Percentiles rank a stretch among this genome's conserved stretches.
Evolutionary conservation across 2,888 invertebrate species (phyloP).

Genomic region (Choreutis nemorana): DNA sequence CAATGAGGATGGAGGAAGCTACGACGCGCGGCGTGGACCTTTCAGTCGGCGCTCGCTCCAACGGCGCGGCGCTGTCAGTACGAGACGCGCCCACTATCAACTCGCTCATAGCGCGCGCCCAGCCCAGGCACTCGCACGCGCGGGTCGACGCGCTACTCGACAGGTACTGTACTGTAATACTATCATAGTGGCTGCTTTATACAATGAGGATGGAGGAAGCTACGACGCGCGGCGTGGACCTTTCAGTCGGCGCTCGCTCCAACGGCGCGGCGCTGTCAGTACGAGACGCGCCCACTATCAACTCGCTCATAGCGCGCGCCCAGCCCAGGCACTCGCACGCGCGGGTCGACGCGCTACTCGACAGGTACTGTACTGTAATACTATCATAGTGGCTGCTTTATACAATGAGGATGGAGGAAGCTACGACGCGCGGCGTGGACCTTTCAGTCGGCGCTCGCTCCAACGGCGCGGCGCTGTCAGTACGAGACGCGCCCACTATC

Average conservation of each 20-base stretch:
- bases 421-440: conserved; percentile 38
- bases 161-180: conserved; percentile 57
- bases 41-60: not conserved
- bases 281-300: conserved; percentile 71
- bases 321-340: conserved; percentile 43
- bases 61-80: conserved; percentile 14
- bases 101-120: not conserved
- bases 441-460: not conserved
- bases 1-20: conserved; percentile 52
- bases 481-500: conserved; percentile 38
- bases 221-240: conserved; percentile 56
- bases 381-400: no score
- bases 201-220: conserved; percentile 45
- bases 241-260: conserved; percentile 45
- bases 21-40: conserved; percentile 34
- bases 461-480: not conserved
- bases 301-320: conserved; percentile 56
- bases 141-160: conserved; percentile 54
- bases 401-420: conserved; percentile 52
- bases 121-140: conserved; percentile 27
- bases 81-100: conserved; percentile 31
- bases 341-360: conserved; percentile 41
- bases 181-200: conserved; percentile 42
- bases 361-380: no score
- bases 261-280: conserved; percentile 61